Evolutionary conservation across 2,888 invertebrate species (phyloP).

Genomic region (Loripinus fragilis): DNA sequence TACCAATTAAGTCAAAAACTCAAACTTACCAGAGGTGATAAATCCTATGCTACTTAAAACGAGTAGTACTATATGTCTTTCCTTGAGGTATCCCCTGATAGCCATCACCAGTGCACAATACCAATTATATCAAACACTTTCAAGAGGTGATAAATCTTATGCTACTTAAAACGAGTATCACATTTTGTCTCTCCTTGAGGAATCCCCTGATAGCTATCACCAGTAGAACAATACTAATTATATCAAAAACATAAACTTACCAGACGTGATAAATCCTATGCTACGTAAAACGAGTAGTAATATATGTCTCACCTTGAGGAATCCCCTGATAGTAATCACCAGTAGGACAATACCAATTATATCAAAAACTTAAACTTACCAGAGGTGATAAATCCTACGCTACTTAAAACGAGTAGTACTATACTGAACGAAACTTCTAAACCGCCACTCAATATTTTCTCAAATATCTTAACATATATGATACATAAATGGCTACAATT

Average conservation of each 20-base stretch:
- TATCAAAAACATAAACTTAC: not conserved
- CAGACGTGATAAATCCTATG: not conserved
- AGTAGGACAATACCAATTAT: not conserved
- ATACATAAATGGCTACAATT: too few species aligned
- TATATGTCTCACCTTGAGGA: not conserved
- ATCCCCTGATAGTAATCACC: not conserved
- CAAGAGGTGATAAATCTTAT: not conserved
- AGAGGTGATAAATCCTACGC: not conserved
- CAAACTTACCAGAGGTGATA: not conserved
- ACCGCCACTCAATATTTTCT: too few species aligned
- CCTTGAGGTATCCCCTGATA: not conserved
- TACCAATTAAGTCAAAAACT: not conserved
- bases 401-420: not conserved
- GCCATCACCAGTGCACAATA: too few species aligned
- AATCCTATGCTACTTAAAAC: not conserved
- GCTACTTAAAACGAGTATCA: not conserved
- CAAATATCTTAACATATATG: too few species aligned
- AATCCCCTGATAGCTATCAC: not conserved
- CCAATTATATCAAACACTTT: not conserved
- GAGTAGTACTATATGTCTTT: not conserved
- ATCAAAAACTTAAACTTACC: not conserved
- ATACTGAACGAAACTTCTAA: too few species aligned
- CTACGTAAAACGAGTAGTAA: not conserved
- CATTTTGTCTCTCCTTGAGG: not conserved
- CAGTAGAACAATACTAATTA: not conserved